Evolutionary conservation across 2,113 vertebrate species (phyloP).

Genomic region (Harpagus bidentatus): DNA sequence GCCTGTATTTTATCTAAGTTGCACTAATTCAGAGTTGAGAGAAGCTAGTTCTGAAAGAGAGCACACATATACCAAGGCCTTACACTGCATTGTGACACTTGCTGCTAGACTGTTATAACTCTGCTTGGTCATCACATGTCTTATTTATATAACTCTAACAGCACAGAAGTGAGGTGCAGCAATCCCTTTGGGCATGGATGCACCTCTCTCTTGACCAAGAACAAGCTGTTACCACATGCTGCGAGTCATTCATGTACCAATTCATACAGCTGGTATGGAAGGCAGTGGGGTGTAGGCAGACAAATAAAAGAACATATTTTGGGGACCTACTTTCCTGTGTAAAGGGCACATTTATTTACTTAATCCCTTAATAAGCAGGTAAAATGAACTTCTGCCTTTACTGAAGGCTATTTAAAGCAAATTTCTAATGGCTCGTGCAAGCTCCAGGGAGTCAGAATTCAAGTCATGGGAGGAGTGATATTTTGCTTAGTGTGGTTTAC

Average conservation of each 20-base stretch:
- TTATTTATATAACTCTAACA: background rate
- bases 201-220: background rate
- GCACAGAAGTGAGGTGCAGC: background rate
- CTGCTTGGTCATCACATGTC: background rate
- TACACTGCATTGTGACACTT: background rate
- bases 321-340: background rate
- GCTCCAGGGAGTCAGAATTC: conserved; percentile 3
- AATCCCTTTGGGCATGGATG: background rate
- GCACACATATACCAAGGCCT: background rate
- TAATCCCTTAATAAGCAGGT: conserved; percentile 31
- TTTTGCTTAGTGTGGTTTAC: background rate
- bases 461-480: background rate
- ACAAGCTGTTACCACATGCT: background rate
- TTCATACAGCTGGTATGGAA: background rate
- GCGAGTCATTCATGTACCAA: background rate
- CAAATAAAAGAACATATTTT: background rate
- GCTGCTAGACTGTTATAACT: background rate
- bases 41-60: background rate
- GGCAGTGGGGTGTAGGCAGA: background rate
- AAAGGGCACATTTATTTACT: background rate
- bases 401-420: background rate
- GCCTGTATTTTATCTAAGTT: background rate
- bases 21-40: background rate
- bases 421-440: conserved; percentile 4
- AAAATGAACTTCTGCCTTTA: conserved; percentile 1